Conservation (phyloP, 2,113 vertebrate genomes). For the Oncorhynchus gorbuscha region DNA sequence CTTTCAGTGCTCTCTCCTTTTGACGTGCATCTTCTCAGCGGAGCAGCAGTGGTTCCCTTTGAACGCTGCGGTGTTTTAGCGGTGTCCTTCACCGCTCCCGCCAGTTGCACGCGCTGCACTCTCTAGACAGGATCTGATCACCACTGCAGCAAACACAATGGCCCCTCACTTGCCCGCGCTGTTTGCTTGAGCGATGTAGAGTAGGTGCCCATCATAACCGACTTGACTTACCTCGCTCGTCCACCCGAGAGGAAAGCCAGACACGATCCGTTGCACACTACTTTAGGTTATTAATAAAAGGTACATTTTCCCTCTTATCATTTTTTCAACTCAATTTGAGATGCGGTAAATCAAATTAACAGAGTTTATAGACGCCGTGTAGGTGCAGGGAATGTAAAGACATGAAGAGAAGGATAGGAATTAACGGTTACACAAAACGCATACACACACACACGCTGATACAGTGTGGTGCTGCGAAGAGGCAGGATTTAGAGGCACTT, state of each 20-base stretch:
- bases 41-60: neutral
- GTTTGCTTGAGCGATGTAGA: constrained; percentile 74
- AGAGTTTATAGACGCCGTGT: constrained; percentile 59
- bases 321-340: constrained; percentile 63
- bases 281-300: constrained; percentile 72
- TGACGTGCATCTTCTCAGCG: neutral
- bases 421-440: constrained; percentile 38
- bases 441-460: neutral
- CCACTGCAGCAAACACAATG: constrained; percentile 73
- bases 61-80: neutral
- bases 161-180: constrained; percentile 70
- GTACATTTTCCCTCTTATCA: constrained; percentile 56
- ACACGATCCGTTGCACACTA: constrained; percentile 58
- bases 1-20: neutral
- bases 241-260: constrained; percentile 55
- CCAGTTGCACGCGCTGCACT: constrained; percentile 49
- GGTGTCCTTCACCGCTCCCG: constrained; percentile 4
- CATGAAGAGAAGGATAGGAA: constrained; percentile 45
- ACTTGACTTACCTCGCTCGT: constrained; percentile 70
- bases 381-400: constrained; percentile 64
- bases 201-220: constrained; percentile 73
- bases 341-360: constrained; percentile 75
- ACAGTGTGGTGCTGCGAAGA: constrained; percentile 36
- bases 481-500: constrained; percentile 63
- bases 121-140: constrained; percentile 73